Conservation (phyloP, 2,113 vertebrate species). For the Calyptomena viridis region DNA sequence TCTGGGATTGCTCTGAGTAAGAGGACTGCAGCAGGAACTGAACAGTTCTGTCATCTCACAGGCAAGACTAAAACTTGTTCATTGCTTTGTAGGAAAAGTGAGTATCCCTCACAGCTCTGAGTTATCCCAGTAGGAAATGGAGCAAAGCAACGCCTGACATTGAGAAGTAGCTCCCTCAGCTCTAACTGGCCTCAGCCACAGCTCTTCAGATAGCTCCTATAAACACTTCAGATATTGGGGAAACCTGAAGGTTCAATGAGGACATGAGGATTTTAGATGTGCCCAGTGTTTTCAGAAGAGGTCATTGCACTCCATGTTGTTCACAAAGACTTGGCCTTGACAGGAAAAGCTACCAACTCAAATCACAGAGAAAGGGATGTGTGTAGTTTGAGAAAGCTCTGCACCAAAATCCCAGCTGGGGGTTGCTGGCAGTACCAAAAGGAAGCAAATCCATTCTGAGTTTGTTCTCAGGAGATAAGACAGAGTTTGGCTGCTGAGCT, state of each 20-base stretch:
- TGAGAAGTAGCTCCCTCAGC: neutral
- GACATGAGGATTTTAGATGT: neutral
- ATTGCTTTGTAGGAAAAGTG: neutral
- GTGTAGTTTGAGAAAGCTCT: neutral
- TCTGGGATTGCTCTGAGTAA: neutral
- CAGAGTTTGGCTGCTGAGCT: neutral
- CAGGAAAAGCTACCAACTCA: neutral
- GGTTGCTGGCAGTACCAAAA: neutral
- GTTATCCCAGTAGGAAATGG: neutral
- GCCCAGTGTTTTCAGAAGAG: neutral
- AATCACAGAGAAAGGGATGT: neutral
- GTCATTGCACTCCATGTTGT: accelerated
- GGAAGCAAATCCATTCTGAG: neutral
- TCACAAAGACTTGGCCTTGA: neutral
- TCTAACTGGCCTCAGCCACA: neutral
- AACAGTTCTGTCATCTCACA: neutral
- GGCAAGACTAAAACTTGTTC: neutral
- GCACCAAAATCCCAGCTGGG: neutral
- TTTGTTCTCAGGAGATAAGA: neutral
- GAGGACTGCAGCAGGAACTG: neutral
- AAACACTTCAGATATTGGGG: neutral
- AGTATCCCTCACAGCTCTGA: neutral
- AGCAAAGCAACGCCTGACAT: neutral
- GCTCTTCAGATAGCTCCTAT: neutral
- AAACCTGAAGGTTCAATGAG: neutral